Conservation (phyloP, 1,140 invertebrate species). For the Drosophila neocordata region DNA sequence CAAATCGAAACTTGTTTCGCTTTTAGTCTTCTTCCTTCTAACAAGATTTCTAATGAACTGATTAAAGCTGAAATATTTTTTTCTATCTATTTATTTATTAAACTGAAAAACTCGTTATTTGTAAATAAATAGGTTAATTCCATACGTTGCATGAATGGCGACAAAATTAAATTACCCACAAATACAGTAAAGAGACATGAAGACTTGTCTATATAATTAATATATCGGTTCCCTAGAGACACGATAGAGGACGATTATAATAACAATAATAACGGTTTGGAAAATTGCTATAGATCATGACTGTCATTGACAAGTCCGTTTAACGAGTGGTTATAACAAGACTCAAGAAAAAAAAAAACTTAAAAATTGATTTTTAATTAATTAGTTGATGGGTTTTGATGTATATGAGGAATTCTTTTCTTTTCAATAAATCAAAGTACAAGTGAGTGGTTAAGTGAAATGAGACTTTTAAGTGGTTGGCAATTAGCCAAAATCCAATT, state of each 20-base stretch:
- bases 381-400: not conserved
- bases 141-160: no score
- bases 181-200: not conserved
- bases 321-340: conserved; percentile 1
- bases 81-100: no score
- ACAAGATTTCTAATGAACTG: no score
- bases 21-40: no score
- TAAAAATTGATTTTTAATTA: conserved; percentile 3
- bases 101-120: no score
- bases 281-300: not conserved
- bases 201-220: conserved; percentile 61
- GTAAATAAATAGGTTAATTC: no score
- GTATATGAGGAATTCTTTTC: no score
- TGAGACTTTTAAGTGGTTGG: conserved; percentile 20
- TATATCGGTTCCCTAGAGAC: conserved; percentile 52
- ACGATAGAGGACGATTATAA: not conserved
- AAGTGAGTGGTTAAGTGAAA: not conserved
- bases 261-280: not conserved
- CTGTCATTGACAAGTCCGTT: conserved; percentile 1
- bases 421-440: no score
- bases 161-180: no score
- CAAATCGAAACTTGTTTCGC: no score
- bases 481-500: conserved; percentile 43
- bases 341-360: not conserved
- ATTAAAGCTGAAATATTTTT: no score